These are phyloP conservation scores for Conus betulinus DNA, from an alignment of 1,140 invertebrate genomes.

Conservation along the genomic window DNA sequence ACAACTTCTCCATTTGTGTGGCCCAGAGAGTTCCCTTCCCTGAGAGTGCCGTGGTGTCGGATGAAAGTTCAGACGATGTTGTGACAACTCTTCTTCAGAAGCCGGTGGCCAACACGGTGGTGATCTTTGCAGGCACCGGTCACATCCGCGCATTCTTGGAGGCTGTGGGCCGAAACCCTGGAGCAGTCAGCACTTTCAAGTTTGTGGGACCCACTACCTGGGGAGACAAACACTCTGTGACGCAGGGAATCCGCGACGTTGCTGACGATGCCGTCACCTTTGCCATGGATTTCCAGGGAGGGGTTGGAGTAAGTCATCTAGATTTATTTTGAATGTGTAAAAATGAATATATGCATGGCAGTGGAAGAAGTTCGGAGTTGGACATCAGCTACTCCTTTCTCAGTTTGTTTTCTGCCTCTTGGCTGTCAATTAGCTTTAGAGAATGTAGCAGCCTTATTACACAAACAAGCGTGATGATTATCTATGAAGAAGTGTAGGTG, in stretches of 20 bases:
- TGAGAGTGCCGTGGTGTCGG: constrained; percentile 55
- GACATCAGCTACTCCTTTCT: too few species aligned
- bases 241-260: constrained; percentile 51
- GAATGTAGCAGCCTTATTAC: too few species aligned
- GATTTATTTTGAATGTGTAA: background rate
- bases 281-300: constrained; percentile 50
- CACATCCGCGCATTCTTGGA: constrained; percentile 63
- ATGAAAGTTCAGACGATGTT: constrained; percentile 63
- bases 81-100: constrained; percentile 60
- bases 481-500: too few species aligned
- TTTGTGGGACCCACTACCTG: constrained; percentile 69
- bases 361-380: too few species aligned
- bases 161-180: constrained; percentile 54
- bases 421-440: too few species aligned
- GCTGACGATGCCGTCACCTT: constrained; percentile 62
- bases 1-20: constrained; percentile 63
- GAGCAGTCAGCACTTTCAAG: constrained; percentile 55
- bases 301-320: constrained; percentile 31
- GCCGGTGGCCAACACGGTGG: constrained; percentile 67
- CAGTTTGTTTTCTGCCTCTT: too few species aligned
- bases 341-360: background rate
- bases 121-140: constrained; percentile 59
- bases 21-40: constrained; percentile 63
- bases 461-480: too few species aligned
- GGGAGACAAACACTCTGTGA: constrained; percentile 62